A percentile compares a stretch with the other conserved stretches of the same genome.
Conservation (phyloP, 2,113 vertebrate genomes). For the Fregata magnificens region DNA sequence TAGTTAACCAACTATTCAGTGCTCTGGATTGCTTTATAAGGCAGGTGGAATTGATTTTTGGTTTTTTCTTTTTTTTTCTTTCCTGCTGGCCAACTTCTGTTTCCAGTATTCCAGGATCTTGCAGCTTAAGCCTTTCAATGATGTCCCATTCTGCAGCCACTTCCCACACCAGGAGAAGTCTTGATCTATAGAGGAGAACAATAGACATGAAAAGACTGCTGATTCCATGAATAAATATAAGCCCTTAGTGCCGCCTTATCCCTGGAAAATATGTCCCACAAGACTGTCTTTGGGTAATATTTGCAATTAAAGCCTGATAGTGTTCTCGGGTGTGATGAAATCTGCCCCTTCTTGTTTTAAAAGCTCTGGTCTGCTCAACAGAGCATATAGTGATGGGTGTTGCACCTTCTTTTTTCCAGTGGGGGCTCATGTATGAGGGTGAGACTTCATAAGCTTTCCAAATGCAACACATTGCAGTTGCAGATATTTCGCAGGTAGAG, state of each 20-base stretch:
- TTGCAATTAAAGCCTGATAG: background rate
- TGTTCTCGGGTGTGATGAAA: background rate
- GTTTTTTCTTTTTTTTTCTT: background rate
- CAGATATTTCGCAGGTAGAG: background rate
- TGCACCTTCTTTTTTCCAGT: background rate
- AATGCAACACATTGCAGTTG: background rate
- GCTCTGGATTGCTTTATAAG: background rate
- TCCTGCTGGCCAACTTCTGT: background rate
- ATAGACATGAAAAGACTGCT: background rate
- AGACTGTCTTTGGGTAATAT: background rate
- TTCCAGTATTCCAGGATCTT: background rate
- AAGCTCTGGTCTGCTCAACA: background rate
- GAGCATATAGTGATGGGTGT: background rate
- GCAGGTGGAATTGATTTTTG: background rate
- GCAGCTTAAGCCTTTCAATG: background rate
- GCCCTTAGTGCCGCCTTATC: background rate
- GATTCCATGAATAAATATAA: constrained; percentile 25
- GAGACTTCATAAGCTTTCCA: background rate
- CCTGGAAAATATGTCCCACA: background rate
- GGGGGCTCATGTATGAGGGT: background rate
- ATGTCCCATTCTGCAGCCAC: background rate
- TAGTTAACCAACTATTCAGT: background rate
- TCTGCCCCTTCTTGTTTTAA: background rate
- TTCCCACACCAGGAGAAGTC: background rate
- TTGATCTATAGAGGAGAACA: background rate